Conservation (phyloP, 1,140 invertebrate species). For the Drosophila kanapiae region DNA sequence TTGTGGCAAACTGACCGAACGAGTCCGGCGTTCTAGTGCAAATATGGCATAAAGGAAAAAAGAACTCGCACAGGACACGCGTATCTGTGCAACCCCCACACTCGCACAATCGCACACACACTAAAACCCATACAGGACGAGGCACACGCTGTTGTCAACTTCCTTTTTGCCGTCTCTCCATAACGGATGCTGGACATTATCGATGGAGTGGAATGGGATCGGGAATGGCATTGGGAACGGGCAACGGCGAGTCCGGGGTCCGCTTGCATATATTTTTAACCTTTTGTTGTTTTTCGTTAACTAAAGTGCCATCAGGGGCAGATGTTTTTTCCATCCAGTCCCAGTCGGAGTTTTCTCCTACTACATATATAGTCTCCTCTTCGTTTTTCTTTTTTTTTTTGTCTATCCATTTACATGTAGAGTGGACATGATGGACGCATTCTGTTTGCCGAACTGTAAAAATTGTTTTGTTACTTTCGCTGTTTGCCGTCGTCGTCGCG, state of each 20-base stretch:
- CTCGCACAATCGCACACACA: constrained; percentile 22
- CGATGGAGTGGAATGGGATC: constrained; percentile 52
- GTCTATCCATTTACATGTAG: constrained; percentile 31
- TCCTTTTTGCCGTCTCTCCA: constrained; percentile 60
- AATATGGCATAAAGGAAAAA: constrained; percentile 33
- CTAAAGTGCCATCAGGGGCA: constrained; percentile 84
- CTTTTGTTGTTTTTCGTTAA: constrained; percentile 81
- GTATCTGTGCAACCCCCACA: constrained; percentile 71
- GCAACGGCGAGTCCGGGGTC: constrained; percentile 24
- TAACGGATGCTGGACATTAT: constrained; percentile 81
- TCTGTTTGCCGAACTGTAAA: constrained; percentile 58
- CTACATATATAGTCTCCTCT: constrained; percentile 5
- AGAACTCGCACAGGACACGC: constrained; percentile 55
- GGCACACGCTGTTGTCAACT: constrained; percentile 72
- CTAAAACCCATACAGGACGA: constrained; percentile 19
- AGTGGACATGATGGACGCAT: constrained; percentile 55
- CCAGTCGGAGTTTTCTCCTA: constrained; percentile 40
- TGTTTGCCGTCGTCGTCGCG: constrained; percentile 12
- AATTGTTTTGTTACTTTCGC: constrained; percentile 47
- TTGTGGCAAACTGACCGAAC: constrained; percentile 73
- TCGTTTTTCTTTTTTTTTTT: constrained; percentile 5
- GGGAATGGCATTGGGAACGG: constrained; percentile 25
- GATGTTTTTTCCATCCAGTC: constrained; percentile 77
- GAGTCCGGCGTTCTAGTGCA: constrained; percentile 48
- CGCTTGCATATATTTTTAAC: constrained; percentile 80